Evolutionary conservation across 2,888 invertebrate genomes (phyloP).

Genomic region (Deroplatys truncata): DNA sequence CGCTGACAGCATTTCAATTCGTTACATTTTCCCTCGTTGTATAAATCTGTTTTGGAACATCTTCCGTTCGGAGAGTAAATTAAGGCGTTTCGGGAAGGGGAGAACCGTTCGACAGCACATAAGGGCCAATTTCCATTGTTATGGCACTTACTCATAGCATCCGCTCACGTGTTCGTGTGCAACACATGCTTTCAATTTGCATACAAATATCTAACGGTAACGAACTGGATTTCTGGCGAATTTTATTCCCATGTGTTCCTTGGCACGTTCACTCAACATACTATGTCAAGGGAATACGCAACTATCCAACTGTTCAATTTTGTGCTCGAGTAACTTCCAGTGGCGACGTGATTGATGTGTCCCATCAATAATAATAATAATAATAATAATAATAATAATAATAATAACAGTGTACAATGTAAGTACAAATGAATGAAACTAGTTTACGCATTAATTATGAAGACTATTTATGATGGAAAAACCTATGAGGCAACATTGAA

Average conservation of each 20-base stretch:
- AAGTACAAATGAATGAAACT: too few species aligned
- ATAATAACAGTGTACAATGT: too few species aligned
- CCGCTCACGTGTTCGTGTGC: neutral
- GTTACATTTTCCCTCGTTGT: neutral
- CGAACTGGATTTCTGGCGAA: neutral
- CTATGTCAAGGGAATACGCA: too few species aligned
- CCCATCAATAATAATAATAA: too few species aligned
- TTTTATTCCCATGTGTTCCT: neutral
- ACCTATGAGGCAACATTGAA: too few species aligned
- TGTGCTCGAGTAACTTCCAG: too few species aligned
- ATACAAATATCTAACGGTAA: neutral
- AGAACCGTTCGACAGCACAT: neutral
- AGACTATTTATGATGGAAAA: too few species aligned
- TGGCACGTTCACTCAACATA: too few species aligned
- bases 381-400: too few species aligned
- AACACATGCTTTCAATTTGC: constrained; percentile 5
- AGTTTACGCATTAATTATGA: too few species aligned
- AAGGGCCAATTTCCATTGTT: constrained; percentile 15
- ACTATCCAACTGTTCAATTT: too few species aligned
- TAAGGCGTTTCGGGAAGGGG: neutral
- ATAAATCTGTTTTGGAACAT: constrained; percentile 3
- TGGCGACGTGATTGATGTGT: too few species aligned
- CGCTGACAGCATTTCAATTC: neutral
- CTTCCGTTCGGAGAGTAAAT: neutral
- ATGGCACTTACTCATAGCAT: neutral